These are phyloP conservation scores for Scartelaos histophorus DNA, from an alignment of 2,113 vertebrate genomes.

Conservation along the genomic window DNA sequence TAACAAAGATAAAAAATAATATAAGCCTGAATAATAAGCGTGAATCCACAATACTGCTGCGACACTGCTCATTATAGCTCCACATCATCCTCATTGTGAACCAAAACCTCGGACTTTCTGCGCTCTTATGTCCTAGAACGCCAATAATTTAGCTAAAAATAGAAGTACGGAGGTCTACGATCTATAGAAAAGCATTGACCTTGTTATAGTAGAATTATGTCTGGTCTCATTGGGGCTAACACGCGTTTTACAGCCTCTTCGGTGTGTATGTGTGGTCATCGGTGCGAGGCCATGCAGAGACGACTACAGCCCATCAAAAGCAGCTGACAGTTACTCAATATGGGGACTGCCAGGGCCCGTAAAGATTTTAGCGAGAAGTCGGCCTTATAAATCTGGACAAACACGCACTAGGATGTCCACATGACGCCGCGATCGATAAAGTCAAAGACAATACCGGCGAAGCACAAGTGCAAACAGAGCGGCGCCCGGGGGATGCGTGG, in stretches of 20 bases:
- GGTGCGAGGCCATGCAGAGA: slow-evolving; percentile 29
- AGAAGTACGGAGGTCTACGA: neutral
- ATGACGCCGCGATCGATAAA: slow-evolving; percentile 77
- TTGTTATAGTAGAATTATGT: slow-evolving; percentile 43
- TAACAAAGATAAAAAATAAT: no score
- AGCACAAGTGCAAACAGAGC: slow-evolving; percentile 71
- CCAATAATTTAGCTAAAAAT: neutral
- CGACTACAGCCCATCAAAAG: slow-evolving; percentile 60
- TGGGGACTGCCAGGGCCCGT: slow-evolving; percentile 58
- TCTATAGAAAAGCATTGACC: neutral
- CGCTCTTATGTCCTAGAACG: neutral
- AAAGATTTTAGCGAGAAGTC: slow-evolving; percentile 69
- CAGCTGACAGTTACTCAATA: slow-evolving; percentile 74
- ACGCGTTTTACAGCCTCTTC: slow-evolving; percentile 22
- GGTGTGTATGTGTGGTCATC: slow-evolving; percentile 32
- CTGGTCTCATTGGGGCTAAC: slow-evolving; percentile 38
- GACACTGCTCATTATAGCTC: no score
- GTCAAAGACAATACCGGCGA: slow-evolving; percentile 68
- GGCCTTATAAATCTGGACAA: slow-evolving; percentile 70
- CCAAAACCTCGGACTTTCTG: no score
- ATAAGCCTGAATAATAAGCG: no score
- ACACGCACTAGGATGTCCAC: slow-evolving; percentile 47
- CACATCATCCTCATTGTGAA: no score
- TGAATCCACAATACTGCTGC: no score
- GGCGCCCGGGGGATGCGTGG: slow-evolving; percentile 66